Evolutionary conservation across 2,113 vertebrate species (phyloP), one percentile per base, ranked within the genome.

Genomic region (Mus spicilegus): DNA sequence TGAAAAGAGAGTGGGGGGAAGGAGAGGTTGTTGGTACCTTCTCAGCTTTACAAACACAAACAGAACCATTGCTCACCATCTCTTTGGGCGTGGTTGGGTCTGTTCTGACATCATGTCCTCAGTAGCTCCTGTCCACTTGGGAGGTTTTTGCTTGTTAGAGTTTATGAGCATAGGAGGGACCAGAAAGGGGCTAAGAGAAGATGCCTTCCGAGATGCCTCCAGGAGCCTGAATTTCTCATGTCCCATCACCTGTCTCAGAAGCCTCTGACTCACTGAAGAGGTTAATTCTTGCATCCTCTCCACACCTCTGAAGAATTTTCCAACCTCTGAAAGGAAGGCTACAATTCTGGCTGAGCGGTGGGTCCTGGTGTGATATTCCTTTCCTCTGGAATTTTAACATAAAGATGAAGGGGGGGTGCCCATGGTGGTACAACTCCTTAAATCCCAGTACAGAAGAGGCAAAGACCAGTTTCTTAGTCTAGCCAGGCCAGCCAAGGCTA

Each of bases 1-100:
- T 95, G 81, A 90, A 93, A 94, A 95, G 92, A 58, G 14, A 54
- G 65, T 17, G 14, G 36, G 46, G 75, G 75, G 36, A 19, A 58
- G 63, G 78, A 82, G 36, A 36, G 46, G 4, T 77, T 72, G 4
- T 54, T 51, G 70, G 54, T 75, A 26, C n/a, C 54, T 73, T 65
- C 36, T 33, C n/a, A 54, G 33, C 3, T 4, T 11, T n/a, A 26
- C n/a, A 14, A 69, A 76, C 54, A n/a, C 3, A 56, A 84, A 56
- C 46, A 49, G 42, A 51, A 33, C 20, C 13, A 24, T 73, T 82
- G 65, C 84, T 75, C 56, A 26, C 54, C 76, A 4, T 80, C 36
- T 67, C n/a, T 28, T 14, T 49, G 77, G 86, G 39, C 26, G 36
- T 69, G 67, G 67, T 54, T 54, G 77, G 72, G 26, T 67, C 36